phyloP scores from a whole-genome alignment of 2,888 invertebrate genomes.

The Epinotia brunnichana region DNA sequence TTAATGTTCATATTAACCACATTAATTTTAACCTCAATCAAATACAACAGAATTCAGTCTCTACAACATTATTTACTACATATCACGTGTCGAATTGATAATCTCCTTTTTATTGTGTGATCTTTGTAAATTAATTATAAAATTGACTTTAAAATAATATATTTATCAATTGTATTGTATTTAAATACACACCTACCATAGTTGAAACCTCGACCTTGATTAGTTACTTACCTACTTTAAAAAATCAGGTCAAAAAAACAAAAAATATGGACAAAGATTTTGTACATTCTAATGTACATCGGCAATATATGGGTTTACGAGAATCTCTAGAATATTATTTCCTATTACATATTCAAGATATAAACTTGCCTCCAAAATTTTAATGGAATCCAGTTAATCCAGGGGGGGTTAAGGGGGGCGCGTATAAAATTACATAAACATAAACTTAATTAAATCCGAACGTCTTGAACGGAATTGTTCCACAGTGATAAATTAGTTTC shows the following conservation, averaged over 20 bases:
- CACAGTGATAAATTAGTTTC: constrained; percentile 42
- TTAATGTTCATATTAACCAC: no score
- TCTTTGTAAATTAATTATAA: no score
- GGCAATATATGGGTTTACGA: not conserved
- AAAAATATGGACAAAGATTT: not conserved
- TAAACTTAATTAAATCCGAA: constrained; percentile 66
- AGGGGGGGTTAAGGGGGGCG: constrained; percentile 44
- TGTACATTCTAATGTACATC: not conserved
- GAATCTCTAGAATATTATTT: not conserved
- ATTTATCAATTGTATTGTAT: no score
- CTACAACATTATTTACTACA: no score
- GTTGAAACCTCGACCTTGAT: no score
- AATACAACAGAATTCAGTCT: no score
- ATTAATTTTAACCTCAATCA: no score
- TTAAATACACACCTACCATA: no score
- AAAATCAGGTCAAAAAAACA: not conserved
- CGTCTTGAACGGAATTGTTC: constrained; percentile 48
- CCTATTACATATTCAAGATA: constrained; percentile 38
- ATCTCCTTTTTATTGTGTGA: no score
- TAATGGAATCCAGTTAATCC: constrained; percentile 77
- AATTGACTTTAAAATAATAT: no score
- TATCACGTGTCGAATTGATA: no score
- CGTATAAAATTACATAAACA: constrained; percentile 66
- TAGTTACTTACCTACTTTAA: no score
- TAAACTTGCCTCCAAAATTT: constrained; percentile 60